Conservation (phyloP, 2,888 invertebrate species). For the Drosophila diplacantha region DNA sequence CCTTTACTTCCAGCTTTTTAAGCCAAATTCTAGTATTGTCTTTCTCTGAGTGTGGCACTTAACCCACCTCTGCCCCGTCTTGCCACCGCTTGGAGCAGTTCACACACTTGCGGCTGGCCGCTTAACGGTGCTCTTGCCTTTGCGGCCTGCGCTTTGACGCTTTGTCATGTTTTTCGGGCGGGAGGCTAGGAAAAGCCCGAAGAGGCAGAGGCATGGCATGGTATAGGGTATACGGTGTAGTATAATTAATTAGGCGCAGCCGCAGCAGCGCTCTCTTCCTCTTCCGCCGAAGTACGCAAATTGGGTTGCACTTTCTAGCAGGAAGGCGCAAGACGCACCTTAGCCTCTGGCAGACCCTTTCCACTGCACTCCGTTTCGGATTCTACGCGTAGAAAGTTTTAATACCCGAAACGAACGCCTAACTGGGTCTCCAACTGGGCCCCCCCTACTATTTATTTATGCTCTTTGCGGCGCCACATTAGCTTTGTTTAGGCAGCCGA, state of each 20-base stretch:
- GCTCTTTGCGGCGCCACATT: conserved; percentile 12
- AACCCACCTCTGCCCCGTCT: background rate
- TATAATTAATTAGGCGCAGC: conserved; percentile 36
- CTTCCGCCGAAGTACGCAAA: conserved; percentile 29
- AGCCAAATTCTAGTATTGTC: background rate
- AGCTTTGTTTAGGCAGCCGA: conserved; percentile 3
- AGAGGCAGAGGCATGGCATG: background rate
- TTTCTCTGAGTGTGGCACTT: conserved; percentile 10
- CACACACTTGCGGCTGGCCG: conserved; percentile 40
- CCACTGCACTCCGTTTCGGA: conserved; percentile 17
- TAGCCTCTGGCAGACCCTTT: conserved; percentile 9
- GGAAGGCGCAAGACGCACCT: conserved; percentile 31
- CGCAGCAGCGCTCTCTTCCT: conserved; percentile 16
- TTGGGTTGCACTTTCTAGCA: conserved; percentile 42
- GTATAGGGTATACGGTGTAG: conserved; percentile 1
- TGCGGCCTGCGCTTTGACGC: conserved; percentile 41
- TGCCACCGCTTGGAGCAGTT: conserved; percentile 15
- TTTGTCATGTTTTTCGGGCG: conserved; percentile 33
- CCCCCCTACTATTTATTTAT: conserved; percentile 8
- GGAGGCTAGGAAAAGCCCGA: conserved; percentile 17
- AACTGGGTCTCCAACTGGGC: conserved; percentile 19
- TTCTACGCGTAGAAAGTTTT: conserved; percentile 32
- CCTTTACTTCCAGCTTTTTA: background rate
- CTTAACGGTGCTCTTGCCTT: conserved; percentile 36
- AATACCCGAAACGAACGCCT: conserved; percentile 21